A percentile compares a stretch with the other conserved stretches of the same genome.
These are phyloP conservation scores for Peromyscus attwateri DNA, from an alignment of 2,797 vertebrate genomes.

Conservation along the genomic window DNA sequence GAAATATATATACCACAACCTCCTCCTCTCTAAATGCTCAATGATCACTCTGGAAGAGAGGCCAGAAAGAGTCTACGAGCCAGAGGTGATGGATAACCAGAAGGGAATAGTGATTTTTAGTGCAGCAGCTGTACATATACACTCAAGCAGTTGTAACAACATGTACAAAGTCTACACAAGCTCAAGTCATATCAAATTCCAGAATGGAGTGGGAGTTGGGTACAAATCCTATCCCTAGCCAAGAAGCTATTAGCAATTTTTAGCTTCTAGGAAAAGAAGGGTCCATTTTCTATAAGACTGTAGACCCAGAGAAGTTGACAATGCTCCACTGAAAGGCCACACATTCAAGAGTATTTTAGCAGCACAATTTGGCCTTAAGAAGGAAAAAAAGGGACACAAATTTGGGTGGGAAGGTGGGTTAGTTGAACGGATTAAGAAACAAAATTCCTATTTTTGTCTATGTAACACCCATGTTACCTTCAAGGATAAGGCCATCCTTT, in stretches of 20 bases:
- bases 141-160: not conserved
- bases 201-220: not conserved
- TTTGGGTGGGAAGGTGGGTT: not conserved
- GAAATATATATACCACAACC: not conserved
- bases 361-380: not conserved
- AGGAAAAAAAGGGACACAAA: not conserved
- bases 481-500: not conserved
- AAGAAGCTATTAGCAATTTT: not conserved
- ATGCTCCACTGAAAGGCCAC: not conserved
- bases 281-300: not conserved
- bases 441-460: not conserved
- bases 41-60: not conserved
- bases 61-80: not conserved
- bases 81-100: not conserved
- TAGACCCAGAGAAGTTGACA: not conserved
- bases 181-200: not conserved
- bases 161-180: not conserved
- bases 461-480: not conserved
- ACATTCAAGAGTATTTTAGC: not conserved
- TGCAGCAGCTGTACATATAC: not conserved
- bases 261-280: not conserved
- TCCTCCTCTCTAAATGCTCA: too few relatives aligned
- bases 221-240: not conserved
- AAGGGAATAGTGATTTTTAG: not conserved
- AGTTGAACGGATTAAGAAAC: not conserved